Base-by-base conservation (phyloP, 2,113 vertebrate species). In the Bucco capensis region DNA sequence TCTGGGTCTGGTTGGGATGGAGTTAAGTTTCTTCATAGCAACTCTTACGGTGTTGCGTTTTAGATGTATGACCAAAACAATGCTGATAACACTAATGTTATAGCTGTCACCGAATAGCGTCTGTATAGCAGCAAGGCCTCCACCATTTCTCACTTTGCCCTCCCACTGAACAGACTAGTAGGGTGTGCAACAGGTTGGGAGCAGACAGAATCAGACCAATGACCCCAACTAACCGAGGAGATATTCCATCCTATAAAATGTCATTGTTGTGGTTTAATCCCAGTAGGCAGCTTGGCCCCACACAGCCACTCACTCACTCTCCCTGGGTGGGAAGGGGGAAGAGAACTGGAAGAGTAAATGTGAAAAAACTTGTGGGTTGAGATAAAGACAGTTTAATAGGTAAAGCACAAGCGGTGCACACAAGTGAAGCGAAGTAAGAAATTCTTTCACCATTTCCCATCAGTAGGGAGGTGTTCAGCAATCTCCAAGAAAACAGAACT, bases 341-440 rank as follows among this genome's bases (percentile, higher is more conserved):
- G 6, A 82, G 33, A 66, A 75, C 9, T 6, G 1, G 25, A 33
- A 57, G 57, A 14, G 16, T 57, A 24, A 37, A 74, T 62, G 37
- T 4, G 7, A 62, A 27, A 66, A 72, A 75, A 71, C 5, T 28
- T 1, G 0, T 5, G 18, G 18, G 7, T 28, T 64, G 17, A 67
- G 7, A 75, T 40, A 54, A 77, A 50, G 35, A 25, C 13, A 42
- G 8, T 70, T 42, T 51, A 78, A 73, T 47, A 46, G 40, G 30
- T 14, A 47, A 79, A 83, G 44, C 27, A 54, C 72, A 67, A 71
- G 10, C 4, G 14, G 7, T 4, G 7, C 5, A 14, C 0, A 0
- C 14, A 72, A 58, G 35, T 19, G 44, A 93, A 84, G 38, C 9
- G 7, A 80, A 69, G 31, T 6, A 33, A 54, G 25, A 9, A 77